Evolutionary conservation across 2,888 invertebrate species (phyloP).

Genomic region (Vesta saturnalis): DNA sequence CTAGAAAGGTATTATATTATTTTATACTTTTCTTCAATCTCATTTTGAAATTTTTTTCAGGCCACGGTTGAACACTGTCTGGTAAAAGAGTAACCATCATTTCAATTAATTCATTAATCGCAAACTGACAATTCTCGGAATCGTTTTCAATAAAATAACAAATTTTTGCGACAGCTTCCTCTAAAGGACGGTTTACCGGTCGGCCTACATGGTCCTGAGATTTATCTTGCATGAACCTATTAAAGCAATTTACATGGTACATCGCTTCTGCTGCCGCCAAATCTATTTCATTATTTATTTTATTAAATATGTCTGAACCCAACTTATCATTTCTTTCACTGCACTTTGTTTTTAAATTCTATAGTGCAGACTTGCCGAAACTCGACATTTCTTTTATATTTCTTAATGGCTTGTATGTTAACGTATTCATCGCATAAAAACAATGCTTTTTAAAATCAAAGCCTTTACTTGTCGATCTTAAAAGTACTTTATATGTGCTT

Average conservation of each 20-base stretch:
- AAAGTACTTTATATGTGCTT: background rate
- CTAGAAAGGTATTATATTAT: background rate
- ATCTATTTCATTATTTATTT: background rate
- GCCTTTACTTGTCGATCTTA: background rate
- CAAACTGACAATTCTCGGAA: background rate
- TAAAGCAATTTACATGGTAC: background rate
- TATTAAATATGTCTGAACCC: background rate
- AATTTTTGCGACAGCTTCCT: background rate
- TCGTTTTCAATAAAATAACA: background rate
- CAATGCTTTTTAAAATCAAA: background rate
- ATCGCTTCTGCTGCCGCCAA: background rate
- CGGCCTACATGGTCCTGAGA: background rate
- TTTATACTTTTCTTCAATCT: background rate
- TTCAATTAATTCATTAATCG: background rate
- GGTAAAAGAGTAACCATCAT: background rate
- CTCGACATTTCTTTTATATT: background rate
- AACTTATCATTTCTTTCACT: background rate
- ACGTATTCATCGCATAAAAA: background rate
- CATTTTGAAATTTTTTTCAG: constrained; percentile 4
- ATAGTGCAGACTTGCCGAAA: background rate
- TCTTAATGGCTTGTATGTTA: background rate
- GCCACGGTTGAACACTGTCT: background rate
- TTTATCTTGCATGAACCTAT: background rate
- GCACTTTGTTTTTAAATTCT: background rate
- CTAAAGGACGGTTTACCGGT: background rate